phyloP scores from a whole-genome alignment of 2,888 invertebrate species.

The Xestoiulus laeticollis region DNA sequence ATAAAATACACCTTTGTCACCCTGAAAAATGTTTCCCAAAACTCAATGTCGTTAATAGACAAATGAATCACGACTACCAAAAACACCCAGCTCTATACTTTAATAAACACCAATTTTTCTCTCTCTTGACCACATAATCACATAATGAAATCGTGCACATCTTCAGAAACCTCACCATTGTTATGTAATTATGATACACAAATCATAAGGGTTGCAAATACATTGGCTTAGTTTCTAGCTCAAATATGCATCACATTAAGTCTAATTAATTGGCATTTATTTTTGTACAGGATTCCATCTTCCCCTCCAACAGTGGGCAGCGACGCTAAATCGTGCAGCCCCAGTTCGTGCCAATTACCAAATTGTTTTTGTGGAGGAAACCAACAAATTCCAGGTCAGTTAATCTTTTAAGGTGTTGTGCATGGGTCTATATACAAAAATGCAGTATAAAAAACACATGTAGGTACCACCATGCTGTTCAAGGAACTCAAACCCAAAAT shows the following conservation, averaged over 20 bases:
- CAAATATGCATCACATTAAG: neutral
- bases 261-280: neutral
- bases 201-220: neutral
- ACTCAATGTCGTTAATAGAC: no score
- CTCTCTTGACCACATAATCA: neutral
- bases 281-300: conserved; percentile 17
- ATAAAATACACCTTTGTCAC: no score
- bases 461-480: neutral
- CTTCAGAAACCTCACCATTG: neutral
- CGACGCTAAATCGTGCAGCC: conserved; percentile 77
- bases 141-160: neutral
- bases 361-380: conserved; percentile 91
- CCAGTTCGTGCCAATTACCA: conserved; percentile 86
- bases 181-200: neutral
- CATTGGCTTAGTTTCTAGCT: neutral
- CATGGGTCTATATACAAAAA: neutral
- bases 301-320: conserved; percentile 35
- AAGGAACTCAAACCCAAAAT: neutral
- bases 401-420: neutral
- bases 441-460: neutral
- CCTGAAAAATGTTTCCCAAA: no score
- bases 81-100: no score
- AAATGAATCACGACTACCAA: no score
- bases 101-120: neutral
- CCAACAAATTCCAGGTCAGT: conserved; percentile 67